These are phyloP conservation scores for Gastrophysa polygoni DNA, from an alignment of 2,888 invertebrate species.

Conservation along the genomic window DNA sequence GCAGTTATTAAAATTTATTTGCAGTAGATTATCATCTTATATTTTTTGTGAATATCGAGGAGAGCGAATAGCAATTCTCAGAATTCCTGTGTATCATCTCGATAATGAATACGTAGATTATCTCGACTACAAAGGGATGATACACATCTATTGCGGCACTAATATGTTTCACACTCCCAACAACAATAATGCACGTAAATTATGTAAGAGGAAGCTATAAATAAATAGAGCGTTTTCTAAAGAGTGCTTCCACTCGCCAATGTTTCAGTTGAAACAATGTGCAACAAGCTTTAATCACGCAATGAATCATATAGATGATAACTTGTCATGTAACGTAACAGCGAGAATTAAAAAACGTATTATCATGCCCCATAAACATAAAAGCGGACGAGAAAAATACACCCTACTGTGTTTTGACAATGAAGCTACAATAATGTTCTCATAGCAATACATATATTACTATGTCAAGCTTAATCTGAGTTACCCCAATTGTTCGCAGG, in stretches of 20 bases:
- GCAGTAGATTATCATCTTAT: too few species aligned
- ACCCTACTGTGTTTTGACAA: slow-evolving; percentile 47
- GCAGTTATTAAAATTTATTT: too few species aligned
- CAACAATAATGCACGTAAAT: background rate
- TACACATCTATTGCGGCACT: background rate
- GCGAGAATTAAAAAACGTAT: slow-evolving; percentile 33
- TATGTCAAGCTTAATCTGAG: slow-evolving; percentile 49
- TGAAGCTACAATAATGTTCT: slow-evolving; percentile 46
- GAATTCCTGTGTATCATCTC: too few species aligned
- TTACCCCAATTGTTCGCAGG: slow-evolving; percentile 48
- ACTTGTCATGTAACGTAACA: slow-evolving; percentile 32
- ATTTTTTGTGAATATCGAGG: too few species aligned
- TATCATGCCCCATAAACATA: slow-evolving; percentile 34
- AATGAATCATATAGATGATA: slow-evolving; percentile 31
- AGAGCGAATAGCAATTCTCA: too few species aligned
- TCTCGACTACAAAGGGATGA: too few species aligned
- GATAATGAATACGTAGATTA: too few species aligned
- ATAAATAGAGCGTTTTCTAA: background rate
- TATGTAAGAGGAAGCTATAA: background rate
- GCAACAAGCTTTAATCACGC: slow-evolving; percentile 22
- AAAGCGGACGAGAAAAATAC: slow-evolving; percentile 35
- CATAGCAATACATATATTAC: slow-evolving; percentile 50
- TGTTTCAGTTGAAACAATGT: slow-evolving; percentile 13
- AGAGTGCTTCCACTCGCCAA: background rate
- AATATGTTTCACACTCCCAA: background rate